Percentiles rank a stretch among this genome's conserved stretches.
Evolutionary conservation across 2,797 vertebrate species (phyloP).

Genomic region (Sebastes itinus): DNA sequence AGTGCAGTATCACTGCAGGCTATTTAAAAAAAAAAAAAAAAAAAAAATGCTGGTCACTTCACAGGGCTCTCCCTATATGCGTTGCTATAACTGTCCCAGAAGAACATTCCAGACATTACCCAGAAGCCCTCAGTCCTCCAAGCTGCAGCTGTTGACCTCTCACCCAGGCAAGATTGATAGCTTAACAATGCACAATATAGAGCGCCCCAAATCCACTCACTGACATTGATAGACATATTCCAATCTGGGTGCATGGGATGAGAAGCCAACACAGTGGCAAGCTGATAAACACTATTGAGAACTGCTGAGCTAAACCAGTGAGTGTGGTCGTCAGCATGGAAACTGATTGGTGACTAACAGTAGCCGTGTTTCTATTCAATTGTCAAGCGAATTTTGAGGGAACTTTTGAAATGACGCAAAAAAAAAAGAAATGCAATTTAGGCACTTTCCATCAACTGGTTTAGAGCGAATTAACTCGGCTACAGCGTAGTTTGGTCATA

Average conservation of each 20-base stretch:
- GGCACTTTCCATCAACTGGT: neutral
- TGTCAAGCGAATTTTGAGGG: neutral
- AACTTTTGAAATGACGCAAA: neutral
- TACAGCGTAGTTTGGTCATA: neutral
- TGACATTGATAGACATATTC: constrained; percentile 15
- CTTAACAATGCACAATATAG: constrained; percentile 46
- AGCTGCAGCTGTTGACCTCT: constrained; percentile 79
- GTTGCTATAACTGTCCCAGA: constrained; percentile 65
- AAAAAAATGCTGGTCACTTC: constrained; percentile 58
- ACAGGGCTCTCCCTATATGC: constrained; percentile 42
- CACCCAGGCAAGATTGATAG: constrained; percentile 59
- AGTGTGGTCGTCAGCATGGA: neutral
- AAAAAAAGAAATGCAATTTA: neutral
- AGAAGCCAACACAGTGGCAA: constrained; percentile 11
- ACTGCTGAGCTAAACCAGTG: neutral
- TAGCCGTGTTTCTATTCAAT: neutral
- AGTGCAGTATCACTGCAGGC: constrained; percentile 57
- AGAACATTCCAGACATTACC: constrained; percentile 77
- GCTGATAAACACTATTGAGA: neutral
- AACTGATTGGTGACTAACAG: constrained; percentile 13
- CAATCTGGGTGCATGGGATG: constrained; percentile 4
- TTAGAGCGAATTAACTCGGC: neutral
- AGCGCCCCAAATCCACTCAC: neutral
- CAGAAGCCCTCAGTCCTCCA: constrained; percentile 65
- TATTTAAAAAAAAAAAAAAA: constrained; percentile 63